Evolutionary conservation across 64 coral and sea anemone species (phyloP), one percentile per base, ranked within the genome.

Genomic region (Anthopleura sola): DNA sequence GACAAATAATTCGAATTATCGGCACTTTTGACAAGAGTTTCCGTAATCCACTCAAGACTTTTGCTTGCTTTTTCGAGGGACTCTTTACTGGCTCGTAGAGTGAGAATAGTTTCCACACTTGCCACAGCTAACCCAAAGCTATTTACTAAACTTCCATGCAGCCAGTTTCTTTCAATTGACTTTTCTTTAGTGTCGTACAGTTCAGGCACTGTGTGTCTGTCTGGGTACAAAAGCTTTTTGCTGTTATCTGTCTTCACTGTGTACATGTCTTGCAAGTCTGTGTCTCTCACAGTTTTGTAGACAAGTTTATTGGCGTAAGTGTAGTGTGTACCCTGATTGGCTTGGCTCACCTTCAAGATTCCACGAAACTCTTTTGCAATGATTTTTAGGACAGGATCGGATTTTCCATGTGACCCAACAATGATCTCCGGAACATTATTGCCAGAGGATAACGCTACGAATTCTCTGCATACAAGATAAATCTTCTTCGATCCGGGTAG

Each of bases 281-380:
- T 38, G 26, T 88, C 78, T 81, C 60, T 16, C 1, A 82, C 38
- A 47, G 87, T 83, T 47, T 88, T 75, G 78, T 88, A 88, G 8
- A 88, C 87, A 14, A 44, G 21, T 5, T 88, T 75, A 55, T 81
- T 88, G 17, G 53, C 87, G 39, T 88, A 88, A 50, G 87, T 88
- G 78, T 69, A 53, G 79, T 88, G 87, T 88, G 13, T 82, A 17
- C 56, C 78, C 19, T 6, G 57, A 32, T 80, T 88, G 58, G 36
- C 21, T 88, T 88, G 87, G 54, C 78, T 88, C 21, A 88, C 48
- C 29, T 88, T 88, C 56, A 88, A 88, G 47, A 82, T 68, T 40
- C 87, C 87, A 68, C 87, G 87, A 69, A 88, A 82, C 10, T 26
- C 24, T 31, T 88, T 71, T 15, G 87, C 87, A 81, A 88, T 69